Percentiles rank a stretch among this genome's conserved stretches.
Conservation (phyloP, 2,888 invertebrate genomes). For the Pristionchus entomophagus region DNA sequence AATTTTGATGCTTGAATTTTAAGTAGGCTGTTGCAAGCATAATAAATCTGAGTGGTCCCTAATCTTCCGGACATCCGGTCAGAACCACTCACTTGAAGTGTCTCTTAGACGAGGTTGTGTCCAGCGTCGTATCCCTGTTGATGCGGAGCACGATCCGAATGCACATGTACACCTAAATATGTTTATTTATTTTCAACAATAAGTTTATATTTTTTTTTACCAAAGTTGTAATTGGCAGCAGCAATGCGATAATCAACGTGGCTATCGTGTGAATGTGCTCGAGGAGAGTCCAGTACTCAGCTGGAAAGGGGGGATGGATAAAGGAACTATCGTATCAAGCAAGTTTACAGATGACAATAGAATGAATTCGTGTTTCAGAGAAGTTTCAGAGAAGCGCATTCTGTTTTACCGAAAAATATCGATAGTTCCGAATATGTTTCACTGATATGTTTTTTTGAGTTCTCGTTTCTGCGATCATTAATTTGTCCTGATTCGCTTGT, state of each 20-base stretch:
- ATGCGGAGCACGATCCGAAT: not conserved
- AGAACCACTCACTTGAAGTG: constrained; percentile 38
- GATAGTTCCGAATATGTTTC: too few relatives aligned
- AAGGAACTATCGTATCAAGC: too few relatives aligned
- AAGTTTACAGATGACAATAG: too few relatives aligned
- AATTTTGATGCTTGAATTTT: too few relatives aligned
- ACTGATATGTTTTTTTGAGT: too few relatives aligned
- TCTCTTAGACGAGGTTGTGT: not conserved
- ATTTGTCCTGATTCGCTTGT: not conserved
- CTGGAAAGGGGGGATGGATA: constrained; percentile 51
- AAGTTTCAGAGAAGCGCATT: too few relatives aligned
- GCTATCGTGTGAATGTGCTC: constrained; percentile 67
- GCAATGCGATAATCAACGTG: constrained; percentile 67
- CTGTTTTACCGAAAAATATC: not conserved
- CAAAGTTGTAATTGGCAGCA: constrained; percentile 62
- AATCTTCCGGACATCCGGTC: too few relatives aligned
- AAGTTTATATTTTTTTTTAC: not conserved
- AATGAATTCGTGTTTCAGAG: too few relatives aligned
- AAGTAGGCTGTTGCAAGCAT: too few relatives aligned
- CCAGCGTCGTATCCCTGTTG: not conserved
- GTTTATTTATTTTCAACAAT: not conserved
- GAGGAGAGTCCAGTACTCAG: constrained; percentile 56
- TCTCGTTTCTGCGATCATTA: too few relatives aligned
- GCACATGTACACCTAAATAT: constrained; percentile 4
- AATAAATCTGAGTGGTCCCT: too few relatives aligned